Evolutionary conservation across 2,797 vertebrate genomes (phyloP), one percentile per base, ranked within the genome.

Genomic region (Mastacembelus armatus): DNA sequence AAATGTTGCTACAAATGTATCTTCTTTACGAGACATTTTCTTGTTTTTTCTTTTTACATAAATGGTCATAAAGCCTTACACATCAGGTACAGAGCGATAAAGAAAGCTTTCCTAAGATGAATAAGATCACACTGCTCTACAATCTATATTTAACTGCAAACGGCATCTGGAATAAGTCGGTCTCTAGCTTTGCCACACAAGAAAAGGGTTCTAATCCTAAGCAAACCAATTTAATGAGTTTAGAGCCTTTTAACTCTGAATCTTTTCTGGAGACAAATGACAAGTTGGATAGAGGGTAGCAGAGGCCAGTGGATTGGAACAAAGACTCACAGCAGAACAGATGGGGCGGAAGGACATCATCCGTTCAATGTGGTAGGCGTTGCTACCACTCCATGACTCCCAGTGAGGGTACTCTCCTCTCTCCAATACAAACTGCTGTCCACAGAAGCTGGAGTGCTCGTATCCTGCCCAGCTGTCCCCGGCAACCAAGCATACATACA

Each of bases 311-410:
- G 18, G 21, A 30, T 24, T 35, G 26, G 22, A 19, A 65, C n/a
- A 68, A 47, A 74, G 49, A 93, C 96, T 96, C 85, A 99, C 97
- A 29, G 97, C 97, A 1, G 95, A 97, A 92, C 95, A 96, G 95
- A 99, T 93, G 78, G 97, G 97, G 84, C 96, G 95, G 94, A 98
- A 98, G 85, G 97, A 98, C 94, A 95, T 97, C 92, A 99, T 95
- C 81, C 95, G 96, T 90, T 99, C 98, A 1, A 95, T 95, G 90
- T 98, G 97, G 86, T 99, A 99, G 85, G 98, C 96, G 2, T 97
- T 98, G 93, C 96, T 98, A 85, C 97, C 97, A 0, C 97, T 99
- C 97, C 98, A 98, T 15, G 97, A 95, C 36, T 98, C 96, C 97
- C 97, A 98, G 84, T 95, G 95, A 22, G 97, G 97, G 80, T 98